Conservation (phyloP, 2,113 vertebrate genomes). For the Pseudopodoces humilis region DNA sequence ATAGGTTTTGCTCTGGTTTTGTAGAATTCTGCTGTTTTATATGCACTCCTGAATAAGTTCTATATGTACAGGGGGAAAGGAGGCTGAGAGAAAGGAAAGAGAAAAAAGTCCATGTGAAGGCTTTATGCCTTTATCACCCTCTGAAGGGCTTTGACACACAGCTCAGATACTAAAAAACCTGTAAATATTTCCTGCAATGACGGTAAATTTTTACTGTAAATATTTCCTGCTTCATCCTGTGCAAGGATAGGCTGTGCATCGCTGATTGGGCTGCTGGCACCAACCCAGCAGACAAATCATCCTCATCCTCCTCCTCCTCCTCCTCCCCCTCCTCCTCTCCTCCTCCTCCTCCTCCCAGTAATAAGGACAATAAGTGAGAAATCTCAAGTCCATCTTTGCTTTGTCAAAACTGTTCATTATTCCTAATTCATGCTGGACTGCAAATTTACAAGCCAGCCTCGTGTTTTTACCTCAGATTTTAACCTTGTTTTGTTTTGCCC, state of each 20-base stretch:
- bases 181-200: not conserved
- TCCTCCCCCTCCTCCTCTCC: not conserved
- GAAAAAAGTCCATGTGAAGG: not conserved
- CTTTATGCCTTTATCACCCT: not conserved
- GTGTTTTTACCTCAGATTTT: not conserved
- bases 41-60: not conserved
- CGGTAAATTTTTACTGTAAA: not conserved
- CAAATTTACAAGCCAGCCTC: not conserved
- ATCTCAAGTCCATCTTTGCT: not conserved
- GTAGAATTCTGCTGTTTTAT: not conserved
- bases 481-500: not conserved
- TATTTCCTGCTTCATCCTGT: not conserved
- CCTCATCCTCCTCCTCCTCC: not conserved
- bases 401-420: not conserved
- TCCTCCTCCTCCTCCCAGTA: not conserved
- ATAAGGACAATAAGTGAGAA: not conserved
- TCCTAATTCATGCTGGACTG: not conserved
- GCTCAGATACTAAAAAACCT: rapidly evolving
- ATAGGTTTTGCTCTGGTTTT: not conserved
- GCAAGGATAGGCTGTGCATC: not conserved
- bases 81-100: not conserved
- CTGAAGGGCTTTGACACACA: not conserved
- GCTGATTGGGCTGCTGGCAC: not conserved
- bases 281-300: not conserved
- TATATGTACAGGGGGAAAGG: not conserved